Evolutionary conservation across 2,888 invertebrate genomes (phyloP).

Genomic region (Drosophila siamana): DNA sequence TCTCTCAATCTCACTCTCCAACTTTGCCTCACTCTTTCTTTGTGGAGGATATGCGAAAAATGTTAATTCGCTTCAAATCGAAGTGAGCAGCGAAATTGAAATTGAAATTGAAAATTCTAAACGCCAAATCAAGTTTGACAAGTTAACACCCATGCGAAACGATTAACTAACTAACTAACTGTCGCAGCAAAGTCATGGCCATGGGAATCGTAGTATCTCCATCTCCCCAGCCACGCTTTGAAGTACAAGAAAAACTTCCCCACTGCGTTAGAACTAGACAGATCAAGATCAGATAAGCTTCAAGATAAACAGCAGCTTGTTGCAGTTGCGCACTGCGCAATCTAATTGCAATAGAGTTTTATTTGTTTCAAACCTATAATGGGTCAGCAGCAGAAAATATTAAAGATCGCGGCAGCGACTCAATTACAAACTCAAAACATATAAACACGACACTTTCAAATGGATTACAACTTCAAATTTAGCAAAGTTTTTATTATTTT

Average conservation of each 20-base stretch:
- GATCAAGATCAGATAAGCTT: too few species aligned
- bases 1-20: background rate
- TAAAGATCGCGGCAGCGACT: too few species aligned
- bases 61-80: slow-evolving; percentile 16
- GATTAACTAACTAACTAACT: slow-evolving; percentile 16
- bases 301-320: too few species aligned
- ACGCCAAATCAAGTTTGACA: slow-evolving; percentile 54
- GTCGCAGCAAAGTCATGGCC: slow-evolving; percentile 54
- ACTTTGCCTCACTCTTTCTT: background rate
- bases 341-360: too few species aligned
- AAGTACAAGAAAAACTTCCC: too few species aligned
- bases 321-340: too few species aligned
- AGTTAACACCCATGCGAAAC: slow-evolving; percentile 53
- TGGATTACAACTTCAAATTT: too few species aligned
- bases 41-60: slow-evolving; percentile 15
- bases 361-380: too few species aligned
- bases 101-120: slow-evolving; percentile 55
- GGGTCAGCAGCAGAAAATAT: too few species aligned
- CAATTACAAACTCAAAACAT: too few species aligned
- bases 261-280: background rate
- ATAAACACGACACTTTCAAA: too few species aligned
- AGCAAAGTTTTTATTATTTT: too few species aligned
- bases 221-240: background rate
- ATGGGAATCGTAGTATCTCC: slow-evolving; percentile 48
- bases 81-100: background rate